A percentile compares a stretch with the other conserved stretches of the same genome.
Conservation (phyloP, 2,113 vertebrate genomes). For the Suncus etruscus region DNA sequence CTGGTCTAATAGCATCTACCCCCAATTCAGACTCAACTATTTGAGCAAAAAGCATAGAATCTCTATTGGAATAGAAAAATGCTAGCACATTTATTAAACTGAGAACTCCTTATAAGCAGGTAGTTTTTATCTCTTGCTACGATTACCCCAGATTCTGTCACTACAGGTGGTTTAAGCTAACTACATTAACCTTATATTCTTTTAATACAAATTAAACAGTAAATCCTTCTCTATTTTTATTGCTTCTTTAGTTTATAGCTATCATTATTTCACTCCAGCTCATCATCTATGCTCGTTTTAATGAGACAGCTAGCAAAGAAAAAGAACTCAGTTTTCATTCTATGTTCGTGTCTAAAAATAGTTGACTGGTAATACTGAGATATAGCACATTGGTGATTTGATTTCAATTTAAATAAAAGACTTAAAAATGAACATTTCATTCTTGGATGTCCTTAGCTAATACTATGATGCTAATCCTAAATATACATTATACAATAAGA, state of each 20-base stretch:
- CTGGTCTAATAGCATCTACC: not conserved
- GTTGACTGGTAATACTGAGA: slow-evolving; percentile 13
- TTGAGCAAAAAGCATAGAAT: not conserved
- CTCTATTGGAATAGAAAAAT: not conserved
- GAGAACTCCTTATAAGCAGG: not conserved
- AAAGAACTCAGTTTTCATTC: not conserved
- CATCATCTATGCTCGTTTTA: slow-evolving; percentile 48
- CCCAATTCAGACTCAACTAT: not conserved
- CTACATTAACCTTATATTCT: not conserved
- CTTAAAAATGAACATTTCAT: slow-evolving; percentile 58
- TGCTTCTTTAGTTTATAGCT: not conserved
- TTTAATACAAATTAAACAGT: slow-evolving; percentile 30
- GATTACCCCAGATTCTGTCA: not conserved
- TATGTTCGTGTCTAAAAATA: slow-evolving; percentile 39
- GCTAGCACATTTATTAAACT: not conserved
- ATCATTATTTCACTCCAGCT: slow-evolving; percentile 13
- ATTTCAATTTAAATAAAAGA: slow-evolving; percentile 72
- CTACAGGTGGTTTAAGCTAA: not conserved
- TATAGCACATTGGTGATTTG: slow-evolving; percentile 46
- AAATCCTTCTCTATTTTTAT: not conserved
- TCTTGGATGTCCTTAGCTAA: slow-evolving; percentile 69
- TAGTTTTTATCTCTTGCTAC: not conserved
- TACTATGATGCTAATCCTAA: slow-evolving; percentile 73
- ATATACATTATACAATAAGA: slow-evolving; percentile 46
- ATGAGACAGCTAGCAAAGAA: not conserved